phyloP scores from a whole-genome alignment of 2,888 invertebrate species.

The Pherbina coryleti region DNA sequence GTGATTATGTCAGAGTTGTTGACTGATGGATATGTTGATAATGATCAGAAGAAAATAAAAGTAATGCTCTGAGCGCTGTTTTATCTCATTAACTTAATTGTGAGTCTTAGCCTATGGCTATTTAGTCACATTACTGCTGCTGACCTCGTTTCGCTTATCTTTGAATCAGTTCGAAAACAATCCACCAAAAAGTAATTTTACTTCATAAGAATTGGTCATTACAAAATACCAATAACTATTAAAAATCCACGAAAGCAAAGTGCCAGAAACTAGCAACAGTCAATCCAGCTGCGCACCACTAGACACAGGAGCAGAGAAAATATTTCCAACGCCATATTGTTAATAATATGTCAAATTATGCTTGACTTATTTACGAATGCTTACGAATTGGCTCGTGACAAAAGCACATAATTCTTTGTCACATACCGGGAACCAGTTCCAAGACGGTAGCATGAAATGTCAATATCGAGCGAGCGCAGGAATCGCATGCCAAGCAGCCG shows the following conservation, averaged over 20 bases:
- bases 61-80: neutral
- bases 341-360: conserved; percentile 37
- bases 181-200: too few species aligned
- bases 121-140: too few species aligned
- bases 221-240: neutral
- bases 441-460: neutral
- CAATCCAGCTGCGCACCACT: neutral
- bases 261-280: neutral
- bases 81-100: neutral
- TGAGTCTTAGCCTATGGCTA: neutral
- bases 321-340: conserved; percentile 30
- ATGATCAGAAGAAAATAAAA: neutral
- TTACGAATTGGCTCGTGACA: conserved; percentile 41
- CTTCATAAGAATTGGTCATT: too few species aligned
- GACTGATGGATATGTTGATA: neutral
- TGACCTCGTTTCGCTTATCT: too few species aligned
- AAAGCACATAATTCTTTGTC: conserved; percentile 35
- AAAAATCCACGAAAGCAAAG: neutral
- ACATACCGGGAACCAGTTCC: neutral
- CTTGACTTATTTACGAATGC: conserved; percentile 25
- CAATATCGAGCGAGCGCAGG: neutral
- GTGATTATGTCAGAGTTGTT: neutral
- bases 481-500: conserved; percentile 1
- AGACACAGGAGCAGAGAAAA: neutral
- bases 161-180: too few species aligned